Evolutionary conservation across 2,797 vertebrate species (phyloP).

Genomic region (Darevskia nairensis): DNA sequence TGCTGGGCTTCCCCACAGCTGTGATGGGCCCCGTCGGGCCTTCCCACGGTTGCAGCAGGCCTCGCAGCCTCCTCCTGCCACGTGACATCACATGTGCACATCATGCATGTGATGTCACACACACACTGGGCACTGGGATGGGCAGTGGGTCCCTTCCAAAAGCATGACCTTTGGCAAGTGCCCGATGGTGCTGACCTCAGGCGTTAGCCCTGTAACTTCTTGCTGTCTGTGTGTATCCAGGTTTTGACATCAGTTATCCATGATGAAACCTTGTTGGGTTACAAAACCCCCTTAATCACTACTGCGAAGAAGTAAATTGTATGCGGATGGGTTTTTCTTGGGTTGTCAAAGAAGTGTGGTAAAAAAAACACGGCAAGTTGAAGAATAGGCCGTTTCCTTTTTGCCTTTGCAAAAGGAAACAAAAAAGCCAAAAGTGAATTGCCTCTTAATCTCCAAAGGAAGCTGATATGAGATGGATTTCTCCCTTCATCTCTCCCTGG

Average conservation of each 20-base stretch:
- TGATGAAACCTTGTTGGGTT: conserved; percentile 4
- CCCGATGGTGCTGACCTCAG: too few relatives aligned
- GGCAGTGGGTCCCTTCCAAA: too few relatives aligned
- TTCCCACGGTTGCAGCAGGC: too few relatives aligned
- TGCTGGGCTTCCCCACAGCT: too few relatives aligned
- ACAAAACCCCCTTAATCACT: conserved; percentile 17
- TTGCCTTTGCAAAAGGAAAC: background rate
- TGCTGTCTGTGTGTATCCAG: too few relatives aligned
- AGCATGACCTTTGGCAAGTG: too few relatives aligned
- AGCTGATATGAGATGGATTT: background rate
- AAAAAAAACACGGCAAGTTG: background rate
- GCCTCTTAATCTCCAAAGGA: conserved; percentile 18
- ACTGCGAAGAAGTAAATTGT: conserved; percentile 28
- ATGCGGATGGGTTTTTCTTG: conserved; percentile 47
- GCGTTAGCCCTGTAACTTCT: too few relatives aligned
- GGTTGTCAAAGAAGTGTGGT: conserved; percentile 45
- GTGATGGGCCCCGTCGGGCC: too few relatives aligned
- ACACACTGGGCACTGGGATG: too few relatives aligned
- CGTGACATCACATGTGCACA: too few relatives aligned
- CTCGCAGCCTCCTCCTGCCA: too few relatives aligned
- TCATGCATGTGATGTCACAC: too few relatives aligned
- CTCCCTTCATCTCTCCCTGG: background rate
- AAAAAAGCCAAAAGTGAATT: background rate
- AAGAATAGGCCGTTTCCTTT: background rate
- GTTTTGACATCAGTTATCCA: background rate